Conservation (phyloP, 2,113 vertebrate species). For the Gasterosteus aculeatus region DNA sequence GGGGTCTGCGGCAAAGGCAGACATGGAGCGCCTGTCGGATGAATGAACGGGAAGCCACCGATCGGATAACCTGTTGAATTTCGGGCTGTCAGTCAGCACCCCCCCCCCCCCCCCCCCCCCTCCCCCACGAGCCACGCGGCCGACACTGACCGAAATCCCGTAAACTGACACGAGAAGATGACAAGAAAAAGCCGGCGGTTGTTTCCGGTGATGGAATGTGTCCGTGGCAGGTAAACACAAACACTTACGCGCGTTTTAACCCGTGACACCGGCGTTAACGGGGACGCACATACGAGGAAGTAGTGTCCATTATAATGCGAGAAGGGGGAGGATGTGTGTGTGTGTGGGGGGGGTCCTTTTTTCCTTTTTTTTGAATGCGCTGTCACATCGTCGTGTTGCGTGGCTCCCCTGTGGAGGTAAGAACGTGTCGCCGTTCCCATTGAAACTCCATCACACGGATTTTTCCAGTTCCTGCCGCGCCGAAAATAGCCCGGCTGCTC, state of each 20-base stretch:
- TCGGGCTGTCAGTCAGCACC: conserved; percentile 58
- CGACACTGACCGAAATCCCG: conserved; percentile 24
- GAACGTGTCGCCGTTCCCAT: conserved; percentile 27
- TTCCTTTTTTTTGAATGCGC: not conserved
- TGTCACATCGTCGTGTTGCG: not conserved
- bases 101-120: too few relatives aligned
- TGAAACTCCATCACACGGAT: conserved; percentile 47
- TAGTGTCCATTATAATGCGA: conserved; percentile 8
- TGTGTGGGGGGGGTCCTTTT: too few relatives aligned
- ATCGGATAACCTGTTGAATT: conserved; percentile 88
- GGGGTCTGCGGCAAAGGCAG: conserved; percentile 70
- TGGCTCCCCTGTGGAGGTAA: not conserved
- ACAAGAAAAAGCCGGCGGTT: conserved; percentile 2
- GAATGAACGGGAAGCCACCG: conserved; percentile 67
- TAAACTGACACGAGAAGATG: not conserved
- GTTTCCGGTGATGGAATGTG: conserved; percentile 36
- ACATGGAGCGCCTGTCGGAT: conserved; percentile 72
- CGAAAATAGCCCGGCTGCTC: conserved; percentile 76
- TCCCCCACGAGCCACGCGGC: conserved; percentile 15
- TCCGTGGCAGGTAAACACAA: not conserved
- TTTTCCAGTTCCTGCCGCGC: conserved; percentile 77
- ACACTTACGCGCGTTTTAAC: not conserved
- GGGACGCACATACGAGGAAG: conserved; percentile 22
- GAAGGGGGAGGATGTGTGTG: not conserved
- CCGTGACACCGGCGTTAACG: not conserved